These are phyloP conservation scores for Ephialtes manifestator DNA, from an alignment of 2,888 invertebrate species.

Conservation along the genomic window DNA sequence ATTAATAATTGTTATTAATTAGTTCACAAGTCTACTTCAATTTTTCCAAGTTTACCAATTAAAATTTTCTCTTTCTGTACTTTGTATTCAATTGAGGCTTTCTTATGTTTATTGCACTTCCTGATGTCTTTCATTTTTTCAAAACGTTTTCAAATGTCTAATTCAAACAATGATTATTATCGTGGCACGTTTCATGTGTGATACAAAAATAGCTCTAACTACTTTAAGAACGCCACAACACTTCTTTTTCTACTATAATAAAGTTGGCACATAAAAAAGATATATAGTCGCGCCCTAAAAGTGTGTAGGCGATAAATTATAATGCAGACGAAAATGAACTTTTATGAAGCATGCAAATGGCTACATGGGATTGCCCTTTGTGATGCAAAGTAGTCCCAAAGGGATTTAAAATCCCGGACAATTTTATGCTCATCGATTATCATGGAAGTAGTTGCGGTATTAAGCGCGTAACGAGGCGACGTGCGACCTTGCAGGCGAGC, in stretches of 20 bases:
- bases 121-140: no score
- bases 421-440: background rate
- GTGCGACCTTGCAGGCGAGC: conserved; percentile 31
- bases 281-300: background rate
- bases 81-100: no score
- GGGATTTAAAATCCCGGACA: background rate
- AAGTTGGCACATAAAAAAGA: background rate
- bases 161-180: no score
- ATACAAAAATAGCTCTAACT: background rate
- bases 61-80: no score
- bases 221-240: background rate
- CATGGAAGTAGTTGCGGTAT: background rate
- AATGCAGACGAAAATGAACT: background rate
- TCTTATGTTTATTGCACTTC: no score
- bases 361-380: background rate
- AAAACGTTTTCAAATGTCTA: no score
- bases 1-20: no score
- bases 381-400: background rate
- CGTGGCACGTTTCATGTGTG: no score
- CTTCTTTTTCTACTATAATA: background rate
- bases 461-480: conserved; percentile 19
- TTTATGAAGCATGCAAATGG: background rate
- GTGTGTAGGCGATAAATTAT: background rate
- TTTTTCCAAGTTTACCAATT: no score
- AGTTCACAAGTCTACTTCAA: no score